phyloP scores from a whole-genome alignment of 2,797 vertebrate genomes.

The Tenualosa ilisha region DNA sequence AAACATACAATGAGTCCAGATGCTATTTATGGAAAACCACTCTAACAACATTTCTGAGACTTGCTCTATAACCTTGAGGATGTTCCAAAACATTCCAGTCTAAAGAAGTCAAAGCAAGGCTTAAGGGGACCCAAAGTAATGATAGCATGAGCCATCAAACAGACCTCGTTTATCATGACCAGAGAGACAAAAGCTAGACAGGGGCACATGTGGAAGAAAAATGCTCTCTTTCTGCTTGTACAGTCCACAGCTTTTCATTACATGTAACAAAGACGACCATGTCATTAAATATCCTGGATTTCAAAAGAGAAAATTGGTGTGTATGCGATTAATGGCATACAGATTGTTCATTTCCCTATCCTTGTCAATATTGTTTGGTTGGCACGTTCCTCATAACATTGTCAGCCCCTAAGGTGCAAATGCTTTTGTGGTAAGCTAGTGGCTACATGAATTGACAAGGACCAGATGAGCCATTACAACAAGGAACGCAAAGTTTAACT shows the following conservation, averaged over 20 bases:
- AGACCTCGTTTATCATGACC: background rate
- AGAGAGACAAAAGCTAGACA: background rate
- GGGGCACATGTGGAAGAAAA: background rate
- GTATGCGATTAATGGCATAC: background rate
- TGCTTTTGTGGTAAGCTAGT: conserved; percentile 6
- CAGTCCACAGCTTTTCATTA: background rate
- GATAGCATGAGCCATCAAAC: background rate
- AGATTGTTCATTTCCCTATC: background rate
- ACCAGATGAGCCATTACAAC: conserved; percentile 16
- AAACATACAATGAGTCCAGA: background rate
- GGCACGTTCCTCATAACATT: background rate
- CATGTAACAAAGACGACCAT: background rate
- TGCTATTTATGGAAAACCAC: background rate
- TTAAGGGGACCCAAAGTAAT: background rate
- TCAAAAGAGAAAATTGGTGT: background rate
- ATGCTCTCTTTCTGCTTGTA: background rate
- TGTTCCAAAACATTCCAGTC: background rate
- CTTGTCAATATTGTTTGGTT: conserved; percentile 6
- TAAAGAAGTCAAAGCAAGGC: background rate
- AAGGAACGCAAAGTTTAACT: background rate
- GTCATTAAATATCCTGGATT: background rate
- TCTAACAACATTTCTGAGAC: background rate
- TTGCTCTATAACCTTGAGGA: background rate
- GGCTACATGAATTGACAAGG: conserved; percentile 3
- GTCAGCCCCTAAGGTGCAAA: background rate